Base-by-base conservation (phyloP, 2,888 invertebrate species). In the Caenorhabditis sp. region DNA sequence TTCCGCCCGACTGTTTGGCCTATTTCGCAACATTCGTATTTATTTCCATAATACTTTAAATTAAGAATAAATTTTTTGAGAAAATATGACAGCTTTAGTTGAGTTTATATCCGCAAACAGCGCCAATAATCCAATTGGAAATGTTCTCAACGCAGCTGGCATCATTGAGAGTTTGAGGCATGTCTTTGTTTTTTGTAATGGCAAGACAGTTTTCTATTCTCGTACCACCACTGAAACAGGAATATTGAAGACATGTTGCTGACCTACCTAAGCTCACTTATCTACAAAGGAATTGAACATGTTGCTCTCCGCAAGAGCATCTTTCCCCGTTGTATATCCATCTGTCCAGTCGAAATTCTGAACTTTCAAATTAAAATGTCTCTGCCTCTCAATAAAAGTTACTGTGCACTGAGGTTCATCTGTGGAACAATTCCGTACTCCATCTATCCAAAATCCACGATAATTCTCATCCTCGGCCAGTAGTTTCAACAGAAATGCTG, bases 41-140 rank as follows among this genome's bases (percentile, higher is more conserved):
- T 26, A 9, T 61, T 50, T 40, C 26, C 37, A 69, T 69, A 69
- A 69, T 18, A 47, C 18, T 47, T 20, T 47, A 4, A n/a, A 40
- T n/a, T n/a, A n/a, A n/a, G n/a, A n/a, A n/a, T n/a, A n/a, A n/a
- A n/a, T n/a, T n/a, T n/a, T n/a, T n/a, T n/a, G n/a, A n/a, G n/a
- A n/a, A n/a, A n/a, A n/a, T n/a, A n/a, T n/a, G n/a, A n/a, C n/a
- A n/a, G n/a, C n/a, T n/a, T 50, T 20, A 50, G 18, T 50, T 50
- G 20, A 65, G 11, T 18, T 55, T 35, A 67, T 67, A 67, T 18
- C 55, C 67, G 50, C 68, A 68, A n/a, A 56, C 56, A 5, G 13
- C 35, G 11, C 68, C 68, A 26, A 5, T 28, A n/a, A 11, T 40
- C 9, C 13, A 26, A 11, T n/a, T 1, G 0, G 32, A 22, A 22